Conservation (phyloP, 2,113 vertebrate species). For the Eurystomus gularis region DNA sequence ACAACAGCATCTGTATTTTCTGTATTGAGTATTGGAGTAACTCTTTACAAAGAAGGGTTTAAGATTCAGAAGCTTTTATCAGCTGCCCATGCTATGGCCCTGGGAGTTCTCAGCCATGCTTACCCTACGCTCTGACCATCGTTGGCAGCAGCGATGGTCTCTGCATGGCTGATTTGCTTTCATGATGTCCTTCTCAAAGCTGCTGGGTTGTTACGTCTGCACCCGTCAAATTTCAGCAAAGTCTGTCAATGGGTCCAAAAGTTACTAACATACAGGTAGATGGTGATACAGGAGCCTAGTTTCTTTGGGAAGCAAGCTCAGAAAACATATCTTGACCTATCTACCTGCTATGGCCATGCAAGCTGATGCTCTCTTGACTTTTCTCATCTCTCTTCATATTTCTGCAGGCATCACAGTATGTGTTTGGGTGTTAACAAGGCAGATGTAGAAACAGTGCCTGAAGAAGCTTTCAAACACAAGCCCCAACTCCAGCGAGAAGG, state of each 20-base stretch:
- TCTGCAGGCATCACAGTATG: neutral
- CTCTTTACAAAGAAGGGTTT: neutral
- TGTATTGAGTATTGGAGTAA: neutral
- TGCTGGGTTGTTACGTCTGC: neutral
- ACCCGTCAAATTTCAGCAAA: neutral
- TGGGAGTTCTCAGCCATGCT: neutral
- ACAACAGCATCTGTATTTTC: neutral
- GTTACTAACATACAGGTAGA: neutral
- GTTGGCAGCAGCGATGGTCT: accelerated
- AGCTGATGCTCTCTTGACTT: neutral
- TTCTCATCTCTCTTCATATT: neutral
- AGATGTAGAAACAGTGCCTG: neutral
- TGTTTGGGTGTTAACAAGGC: neutral
- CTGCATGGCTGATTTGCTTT: neutral
- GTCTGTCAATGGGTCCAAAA: neutral
- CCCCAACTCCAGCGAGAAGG: neutral
- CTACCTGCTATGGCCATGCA: accelerated
- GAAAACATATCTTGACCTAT: neutral
- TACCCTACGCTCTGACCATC: too few relatives aligned
- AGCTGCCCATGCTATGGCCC: accelerated
- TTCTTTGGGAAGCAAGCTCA: neutral
- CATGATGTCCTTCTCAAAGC: neutral
- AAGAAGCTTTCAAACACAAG: neutral
- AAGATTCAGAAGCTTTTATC: neutral
- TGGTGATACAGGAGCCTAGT: neutral